Evolutionary conservation across 2,797 vertebrate genomes (phyloP).

Genomic region (Echeneis naucrates): DNA sequence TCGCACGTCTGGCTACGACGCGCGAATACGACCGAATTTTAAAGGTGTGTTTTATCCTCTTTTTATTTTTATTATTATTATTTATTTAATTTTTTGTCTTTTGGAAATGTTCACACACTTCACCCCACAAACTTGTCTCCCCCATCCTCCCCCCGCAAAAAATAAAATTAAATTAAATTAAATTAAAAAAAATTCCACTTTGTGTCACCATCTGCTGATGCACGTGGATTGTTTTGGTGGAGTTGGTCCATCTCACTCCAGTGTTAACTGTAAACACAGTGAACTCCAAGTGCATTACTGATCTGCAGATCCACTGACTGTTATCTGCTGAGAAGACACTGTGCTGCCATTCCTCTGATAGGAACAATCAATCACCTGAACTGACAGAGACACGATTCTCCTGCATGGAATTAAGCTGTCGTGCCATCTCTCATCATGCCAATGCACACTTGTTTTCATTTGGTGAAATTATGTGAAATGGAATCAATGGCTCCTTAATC

Average conservation of each 20-base stretch:
- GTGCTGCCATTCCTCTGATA: constrained; percentile 34
- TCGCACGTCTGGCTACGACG: constrained; percentile 97
- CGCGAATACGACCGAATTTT: constrained; percentile 98
- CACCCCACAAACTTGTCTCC: constrained; percentile 3
- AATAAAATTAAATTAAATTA: neutral
- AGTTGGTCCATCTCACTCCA: neutral
- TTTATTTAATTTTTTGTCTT: constrained; percentile 2
- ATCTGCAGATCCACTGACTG: constrained; percentile 32
- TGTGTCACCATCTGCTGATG: constrained; percentile 4
- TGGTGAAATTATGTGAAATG: constrained; percentile 9
- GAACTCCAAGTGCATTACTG: constrained; percentile 21
- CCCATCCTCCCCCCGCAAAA: neutral
- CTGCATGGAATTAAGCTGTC: constrained; percentile 35
- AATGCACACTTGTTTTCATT: constrained; percentile 26
- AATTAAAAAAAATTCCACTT: neutral
- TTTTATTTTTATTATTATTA: too few relatives aligned
- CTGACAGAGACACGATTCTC: constrained; percentile 47
- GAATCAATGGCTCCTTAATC: constrained; percentile 18
- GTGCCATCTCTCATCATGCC: constrained; percentile 23
- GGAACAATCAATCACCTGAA: constrained; percentile 53
- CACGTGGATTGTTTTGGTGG: neutral
- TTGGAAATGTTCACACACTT: constrained; percentile 4
- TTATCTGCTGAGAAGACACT: constrained; percentile 51
- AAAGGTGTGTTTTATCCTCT: constrained; percentile 90
- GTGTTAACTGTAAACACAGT: constrained; percentile 12